Percentiles rank a stretch among this genome's conserved stretches.
These are phyloP conservation scores for Rhinella marina DNA, from an alignment of 2,797 vertebrate genomes.

Conservation along the genomic window DNA sequence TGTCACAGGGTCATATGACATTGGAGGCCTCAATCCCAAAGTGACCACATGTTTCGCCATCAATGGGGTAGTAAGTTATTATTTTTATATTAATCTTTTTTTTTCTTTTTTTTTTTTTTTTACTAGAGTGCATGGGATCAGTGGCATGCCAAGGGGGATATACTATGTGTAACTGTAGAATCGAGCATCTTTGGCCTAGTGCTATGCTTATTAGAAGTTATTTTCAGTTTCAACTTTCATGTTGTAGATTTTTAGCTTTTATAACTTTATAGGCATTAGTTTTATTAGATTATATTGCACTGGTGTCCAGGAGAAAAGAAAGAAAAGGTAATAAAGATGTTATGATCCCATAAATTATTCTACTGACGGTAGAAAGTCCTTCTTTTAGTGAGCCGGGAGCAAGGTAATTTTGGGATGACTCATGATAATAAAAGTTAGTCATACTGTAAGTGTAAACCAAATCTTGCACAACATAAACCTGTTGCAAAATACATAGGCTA, in stretches of 20 bases:
- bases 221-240: not conserved
- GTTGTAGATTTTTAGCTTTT: not conserved
- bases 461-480: not conserved
- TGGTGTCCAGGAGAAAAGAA: not conserved
- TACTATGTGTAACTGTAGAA: not conserved
- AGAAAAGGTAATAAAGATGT: not conserved
- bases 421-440: not conserved
- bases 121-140: too few species aligned
- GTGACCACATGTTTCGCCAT: too few species aligned
- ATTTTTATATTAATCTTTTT: too few species aligned
- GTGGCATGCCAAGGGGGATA: not conserved
- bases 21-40: too few species aligned
- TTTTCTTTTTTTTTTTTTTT: too few species aligned
- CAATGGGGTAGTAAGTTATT: too few species aligned
- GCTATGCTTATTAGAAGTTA: not conserved
- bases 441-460: not conserved
- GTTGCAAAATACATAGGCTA: not conserved
- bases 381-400: not conserved
- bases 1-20: too few species aligned
- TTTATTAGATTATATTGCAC: not conserved
- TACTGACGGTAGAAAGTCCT: not conserved
- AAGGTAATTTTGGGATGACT: not conserved
- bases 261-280: not conserved
- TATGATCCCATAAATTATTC: not conserved
- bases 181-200: not conserved